A percentile compares a stretch with the other conserved stretches of the same genome.
Evolutionary conservation across 2,888 invertebrate species (phyloP).

Genomic region (Myopa tessellatipennis): DNA sequence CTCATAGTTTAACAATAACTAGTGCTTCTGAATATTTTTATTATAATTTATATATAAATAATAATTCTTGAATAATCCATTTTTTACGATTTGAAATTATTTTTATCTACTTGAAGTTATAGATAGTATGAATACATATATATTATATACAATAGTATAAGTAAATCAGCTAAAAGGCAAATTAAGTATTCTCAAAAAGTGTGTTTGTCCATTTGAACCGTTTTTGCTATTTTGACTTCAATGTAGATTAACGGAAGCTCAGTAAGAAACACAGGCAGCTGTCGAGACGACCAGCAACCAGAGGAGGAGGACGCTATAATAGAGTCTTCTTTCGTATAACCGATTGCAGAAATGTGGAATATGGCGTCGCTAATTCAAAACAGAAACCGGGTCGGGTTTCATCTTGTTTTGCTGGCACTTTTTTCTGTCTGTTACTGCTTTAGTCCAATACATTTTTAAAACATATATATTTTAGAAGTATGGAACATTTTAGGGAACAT

Average conservation of each 20-base stretch:
- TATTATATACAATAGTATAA: no score
- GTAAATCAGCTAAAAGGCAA: no score
- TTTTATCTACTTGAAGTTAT: no score
- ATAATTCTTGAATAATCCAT: background rate
- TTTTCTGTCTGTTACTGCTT: background rate
- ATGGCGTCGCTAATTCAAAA: constrained; percentile 31
- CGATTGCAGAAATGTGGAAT: background rate
- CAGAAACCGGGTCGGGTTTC: constrained; percentile 30
- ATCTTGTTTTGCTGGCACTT: background rate
- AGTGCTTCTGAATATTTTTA: background rate
- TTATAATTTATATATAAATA: background rate
- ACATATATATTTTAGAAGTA: background rate
- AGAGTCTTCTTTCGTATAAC: background rate
- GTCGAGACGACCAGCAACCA: background rate
- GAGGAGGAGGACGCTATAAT: background rate
- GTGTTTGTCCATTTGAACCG: no score
- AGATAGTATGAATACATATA: no score
- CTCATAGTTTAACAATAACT: background rate
- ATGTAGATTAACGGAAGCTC: constrained; percentile 5
- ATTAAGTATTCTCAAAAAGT: no score
- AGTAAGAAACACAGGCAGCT: background rate
- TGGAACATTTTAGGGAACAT: background rate
- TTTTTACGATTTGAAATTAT: no score
- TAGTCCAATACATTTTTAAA: background rate
- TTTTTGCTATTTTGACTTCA: background rate